phyloP scores from a whole-genome alignment of 2,113 vertebrate genomes.

The Nerophis ophidion region DNA sequence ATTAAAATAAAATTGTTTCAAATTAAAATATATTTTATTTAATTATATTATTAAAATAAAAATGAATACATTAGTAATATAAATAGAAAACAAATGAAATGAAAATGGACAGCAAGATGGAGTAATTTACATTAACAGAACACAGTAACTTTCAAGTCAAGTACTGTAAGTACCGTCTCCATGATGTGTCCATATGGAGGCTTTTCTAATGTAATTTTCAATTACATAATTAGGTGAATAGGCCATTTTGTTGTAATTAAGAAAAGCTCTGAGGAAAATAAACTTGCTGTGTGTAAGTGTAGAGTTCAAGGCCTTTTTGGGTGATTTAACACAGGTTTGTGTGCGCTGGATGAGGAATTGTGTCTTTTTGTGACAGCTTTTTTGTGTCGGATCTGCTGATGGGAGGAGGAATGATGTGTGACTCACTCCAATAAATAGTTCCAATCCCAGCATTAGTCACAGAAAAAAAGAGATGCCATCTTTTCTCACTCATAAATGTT shows the following conservation, averaged over 20 bases:
- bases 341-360: conserved; percentile 20
- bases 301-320: conserved; percentile 1
- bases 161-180: neutral
- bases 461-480: conserved; percentile 8
- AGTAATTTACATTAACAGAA: too few relatives aligned
- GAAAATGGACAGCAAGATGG: too few relatives aligned
- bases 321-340: conserved; percentile 10
- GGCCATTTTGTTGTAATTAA: neutral
- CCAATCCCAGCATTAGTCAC: conserved; percentile 39
- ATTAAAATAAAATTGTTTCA: too few relatives aligned
- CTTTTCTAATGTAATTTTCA: too few relatives aligned
- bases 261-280: neutral
- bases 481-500: conserved; percentile 31
- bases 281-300: neutral
- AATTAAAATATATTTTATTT: too few relatives aligned
- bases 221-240: neutral
- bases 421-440: conserved; percentile 48
- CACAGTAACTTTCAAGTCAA: too few relatives aligned
- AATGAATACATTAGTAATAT: too few relatives aligned
- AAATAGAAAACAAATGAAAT: too few relatives aligned
- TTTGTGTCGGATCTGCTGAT: conserved; percentile 18
- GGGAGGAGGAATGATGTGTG: conserved; percentile 36
- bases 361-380: neutral
- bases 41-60: too few relatives aligned
- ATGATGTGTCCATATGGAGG: too few relatives aligned